Conservation (phyloP, 2,888 invertebrate species). For the Cryptus armator region DNA sequence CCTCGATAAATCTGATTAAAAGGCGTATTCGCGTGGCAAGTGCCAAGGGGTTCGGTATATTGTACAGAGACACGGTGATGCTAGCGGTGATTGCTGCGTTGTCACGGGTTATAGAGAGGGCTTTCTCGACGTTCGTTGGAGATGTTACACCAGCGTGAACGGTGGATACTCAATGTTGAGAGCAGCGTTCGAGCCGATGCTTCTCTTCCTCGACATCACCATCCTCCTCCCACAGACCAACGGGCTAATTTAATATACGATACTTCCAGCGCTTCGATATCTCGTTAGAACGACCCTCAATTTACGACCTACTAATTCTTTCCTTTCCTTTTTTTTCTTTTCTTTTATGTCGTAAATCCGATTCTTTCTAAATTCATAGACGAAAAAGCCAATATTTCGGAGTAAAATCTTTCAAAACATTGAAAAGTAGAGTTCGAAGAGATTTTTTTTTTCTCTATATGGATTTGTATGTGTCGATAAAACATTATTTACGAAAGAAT, state of each 20-base stretch:
- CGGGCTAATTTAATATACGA: slow-evolving; percentile 64
- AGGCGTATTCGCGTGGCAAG: slow-evolving; percentile 65
- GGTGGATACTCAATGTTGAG: slow-evolving; percentile 16
- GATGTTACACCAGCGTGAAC: slow-evolving; percentile 11
- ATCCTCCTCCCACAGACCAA: slow-evolving; percentile 37
- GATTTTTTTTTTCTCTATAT: no score
- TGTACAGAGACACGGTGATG: background rate
- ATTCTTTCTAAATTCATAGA: background rate
- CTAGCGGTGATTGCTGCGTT: slow-evolving; percentile 26
- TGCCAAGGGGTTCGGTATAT: slow-evolving; percentile 52
- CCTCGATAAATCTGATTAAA: slow-evolving; percentile 70
- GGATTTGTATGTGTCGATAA: no score
- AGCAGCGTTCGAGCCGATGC: slow-evolving; percentile 3
- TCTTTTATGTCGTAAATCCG: background rate
- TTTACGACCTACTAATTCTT: slow-evolving; percentile 32
- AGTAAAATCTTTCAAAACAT: no score
- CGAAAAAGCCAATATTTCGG: background rate
- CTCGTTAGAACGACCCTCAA: slow-evolving; percentile 53
- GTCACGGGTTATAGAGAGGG: background rate
- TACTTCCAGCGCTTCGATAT: slow-evolving; percentile 58
- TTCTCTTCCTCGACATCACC: slow-evolving; percentile 25
- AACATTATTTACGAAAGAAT: no score
- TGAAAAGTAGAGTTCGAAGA: no score
- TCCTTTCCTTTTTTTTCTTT: background rate
- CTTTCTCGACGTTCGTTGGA: slow-evolving; percentile 9